Evolutionary conservation across 2,797 vertebrate genomes (phyloP), one percentile per base, ranked within the genome.

Genomic region (Discoglossus pictus): DNA sequence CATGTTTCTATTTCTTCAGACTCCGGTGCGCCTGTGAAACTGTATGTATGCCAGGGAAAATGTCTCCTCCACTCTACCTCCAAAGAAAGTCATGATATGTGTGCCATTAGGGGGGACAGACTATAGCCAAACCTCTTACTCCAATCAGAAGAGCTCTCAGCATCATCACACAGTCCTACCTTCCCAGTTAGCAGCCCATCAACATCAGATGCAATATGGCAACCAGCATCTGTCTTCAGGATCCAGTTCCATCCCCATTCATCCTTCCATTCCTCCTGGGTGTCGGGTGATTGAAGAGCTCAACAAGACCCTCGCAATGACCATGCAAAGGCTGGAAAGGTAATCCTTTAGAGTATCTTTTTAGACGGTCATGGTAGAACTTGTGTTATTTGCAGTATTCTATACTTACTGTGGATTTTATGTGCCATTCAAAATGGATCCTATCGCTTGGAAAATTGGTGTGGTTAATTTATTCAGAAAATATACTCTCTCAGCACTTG

Each of bases 51-150:
- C 91, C 91, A 60, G 92, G 93, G 73, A 98, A 96, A 84, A 91
- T 94, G 85, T 99, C 96, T 53, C 97, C 97, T 77, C 95, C 95
- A 68, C 93, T 23, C 20, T 98, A 87, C 97, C 96, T 85, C 97
- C 97, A 83, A 98, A 98, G 89, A 98, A 99, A 91, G 93, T 98
- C 82, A 94, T 98, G 95, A 97, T 99, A 75, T 98, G 94, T 71
- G 92, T 97, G 90, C 95, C 96, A 73, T 89, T 89, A 35, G 95
- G 92, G 75, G 92, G 92, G 34, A 83, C 90, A 77, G 95, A 97
- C 79, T 90, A 91, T 76, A 79, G 91, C 7, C 89, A 94, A 34
- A 78, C 87, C 6, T 71, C 82, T 54, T 92, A 94, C 58, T 81
- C 90, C 43, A 80, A 81, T 0, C 93, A 93, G 80, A 97, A 94